These are phyloP conservation scores for Hydrozoanthus gracilis DNA, from an alignment of 92 coral and sea anemone genomes.

Conservation along the genomic window DNA sequence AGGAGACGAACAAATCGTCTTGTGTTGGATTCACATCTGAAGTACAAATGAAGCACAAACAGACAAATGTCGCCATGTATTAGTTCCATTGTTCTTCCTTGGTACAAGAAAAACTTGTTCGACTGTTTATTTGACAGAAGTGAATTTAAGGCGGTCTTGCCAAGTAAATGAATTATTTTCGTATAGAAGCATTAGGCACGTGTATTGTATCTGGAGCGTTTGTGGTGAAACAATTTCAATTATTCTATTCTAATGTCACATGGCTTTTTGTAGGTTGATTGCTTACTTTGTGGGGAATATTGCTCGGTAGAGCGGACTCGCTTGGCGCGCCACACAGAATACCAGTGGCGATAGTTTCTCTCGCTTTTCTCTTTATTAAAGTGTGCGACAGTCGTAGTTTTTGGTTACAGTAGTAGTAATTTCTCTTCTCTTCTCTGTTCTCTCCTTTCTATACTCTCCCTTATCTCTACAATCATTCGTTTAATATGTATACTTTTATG, in stretches of 20 bases:
- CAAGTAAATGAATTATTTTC: no score
- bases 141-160: no score
- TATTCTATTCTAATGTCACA: background rate
- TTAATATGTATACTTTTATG: background rate
- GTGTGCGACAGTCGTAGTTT: background rate
- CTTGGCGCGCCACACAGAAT: background rate
- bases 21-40: no score
- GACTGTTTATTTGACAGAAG: no score
- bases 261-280: background rate
- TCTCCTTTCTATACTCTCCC: background rate
- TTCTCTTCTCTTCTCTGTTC: background rate
- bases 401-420: background rate
- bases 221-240: no score
- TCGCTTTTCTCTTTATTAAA: background rate
- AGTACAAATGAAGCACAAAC: no score
- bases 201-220: no score
- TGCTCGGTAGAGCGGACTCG: background rate
- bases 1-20: no score
- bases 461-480: background rate
- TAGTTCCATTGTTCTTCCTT: no score
- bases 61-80: no score
- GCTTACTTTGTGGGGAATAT: background rate
- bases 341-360: background rate
- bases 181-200: no score
- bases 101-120: no score